These are phyloP conservation scores for Caradrina kadenii DNA, from an alignment of 2,888 invertebrate species.

Conservation along the genomic window DNA sequence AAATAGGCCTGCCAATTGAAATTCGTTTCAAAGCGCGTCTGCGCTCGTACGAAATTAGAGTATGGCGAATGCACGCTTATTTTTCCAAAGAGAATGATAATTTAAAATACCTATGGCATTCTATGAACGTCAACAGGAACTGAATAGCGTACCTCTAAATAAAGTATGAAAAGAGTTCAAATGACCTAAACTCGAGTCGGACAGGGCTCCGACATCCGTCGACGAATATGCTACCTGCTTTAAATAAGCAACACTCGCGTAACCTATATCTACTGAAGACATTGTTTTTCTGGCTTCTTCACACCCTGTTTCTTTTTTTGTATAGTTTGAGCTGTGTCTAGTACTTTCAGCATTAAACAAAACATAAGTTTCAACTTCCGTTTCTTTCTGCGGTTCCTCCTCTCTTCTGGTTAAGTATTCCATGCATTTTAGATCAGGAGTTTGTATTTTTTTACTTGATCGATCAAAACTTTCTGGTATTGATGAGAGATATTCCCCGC, in stretches of 20 bases:
- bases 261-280: conserved; percentile 77
- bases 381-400: not conserved
- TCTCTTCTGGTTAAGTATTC: not conserved
- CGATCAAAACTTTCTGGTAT: not conserved
- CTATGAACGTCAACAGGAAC: not conserved
- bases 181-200: conserved; percentile 58
- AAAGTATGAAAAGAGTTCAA: conserved; percentile 77
- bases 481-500: not conserved
- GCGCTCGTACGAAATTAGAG: not conserved
- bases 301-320: conserved; percentile 5
- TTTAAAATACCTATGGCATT: too few species aligned
- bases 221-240: conserved; percentile 74
- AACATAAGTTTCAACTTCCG: conserved; percentile 39
- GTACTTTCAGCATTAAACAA: conserved; percentile 43
- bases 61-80: not conserved
- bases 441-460: not conserved
- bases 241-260: conserved; percentile 68
- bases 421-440: not conserved
- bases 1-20: not conserved
- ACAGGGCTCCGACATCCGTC: conserved; percentile 65
- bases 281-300: conserved; percentile 63
- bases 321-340: conserved; percentile 25
- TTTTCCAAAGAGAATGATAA: not conserved
- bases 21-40: not conserved
- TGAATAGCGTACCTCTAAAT: conserved; percentile 74